Base-by-base conservation (phyloP, 2,113 vertebrate species). In the Neomonachus schauinslandi region DNA sequence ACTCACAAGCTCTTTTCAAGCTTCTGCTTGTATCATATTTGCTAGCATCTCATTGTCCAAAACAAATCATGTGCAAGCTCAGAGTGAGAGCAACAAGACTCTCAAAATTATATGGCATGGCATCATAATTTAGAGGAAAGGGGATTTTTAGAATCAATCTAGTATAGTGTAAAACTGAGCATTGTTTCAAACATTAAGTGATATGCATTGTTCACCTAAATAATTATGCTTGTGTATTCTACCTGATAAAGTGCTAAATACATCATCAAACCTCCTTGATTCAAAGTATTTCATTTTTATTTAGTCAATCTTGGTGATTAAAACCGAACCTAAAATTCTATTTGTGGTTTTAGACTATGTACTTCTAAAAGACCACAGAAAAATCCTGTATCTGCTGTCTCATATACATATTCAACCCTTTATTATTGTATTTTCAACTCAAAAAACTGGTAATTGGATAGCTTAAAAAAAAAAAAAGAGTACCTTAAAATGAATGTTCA, bases 221-320 rank as follows among this genome's bases (percentile, higher is more conserved):
- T 86, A 71, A 79, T 94, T 83, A 19, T 91, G 19, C 18, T 67
- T 80, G 96, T 24, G 4, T 69, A 51, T 84, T 55, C n/a, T 80
- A 49, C 28, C 28, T 89, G 4, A 2, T 65, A 42, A 49, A 16
- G 36, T 46, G 0, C 21, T 93, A 81, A 95, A 92, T 13, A 82
- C 11, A 63, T 80, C 18, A 71, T n/a, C 89, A 82, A 94, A 46
- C 4, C 7, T 55, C 18, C 31, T 69, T 81, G 19, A 80, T 46
- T 96, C 63, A 42, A 91, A 84, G 1, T 69, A 55, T 82, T 94
- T 90, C 10, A 86, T 81, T 89, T 69, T 88, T 88, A 74, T 90
- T 91, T 84, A 33, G 59, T 84, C 2, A 74, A 13, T 39, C 19
- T 65, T 76, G 7, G 18, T 79, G n/a, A 85, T 24, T 96, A 46